phyloP scores from a whole-genome alignment of 2,888 invertebrate genomes.

The Volucella inflata region DNA sequence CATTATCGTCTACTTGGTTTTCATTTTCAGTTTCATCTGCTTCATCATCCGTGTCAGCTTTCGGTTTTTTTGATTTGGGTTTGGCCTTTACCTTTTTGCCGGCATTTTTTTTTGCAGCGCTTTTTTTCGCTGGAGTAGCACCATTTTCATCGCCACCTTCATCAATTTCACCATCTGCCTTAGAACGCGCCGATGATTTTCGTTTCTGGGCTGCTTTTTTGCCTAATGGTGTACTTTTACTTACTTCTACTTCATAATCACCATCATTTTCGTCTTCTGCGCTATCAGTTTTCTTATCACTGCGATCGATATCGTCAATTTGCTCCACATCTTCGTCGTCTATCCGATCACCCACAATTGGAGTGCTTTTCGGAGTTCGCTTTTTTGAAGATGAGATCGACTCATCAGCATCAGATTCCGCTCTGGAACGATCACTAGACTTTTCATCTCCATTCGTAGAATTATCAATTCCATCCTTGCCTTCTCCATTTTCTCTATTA shows the following conservation, averaged over 20 bases:
- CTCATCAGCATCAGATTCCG: slow-evolving; percentile 67
- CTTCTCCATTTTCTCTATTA: slow-evolving; percentile 77
- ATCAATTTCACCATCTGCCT: slow-evolving; percentile 62
- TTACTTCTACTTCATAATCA: slow-evolving; percentile 72
- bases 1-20: slow-evolving; percentile 74
- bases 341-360: slow-evolving; percentile 77
- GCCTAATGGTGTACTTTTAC: slow-evolving; percentile 48
- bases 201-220: slow-evolving; percentile 63
- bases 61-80: slow-evolving; percentile 76
- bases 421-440: slow-evolving; percentile 66
- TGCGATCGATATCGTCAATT: slow-evolving; percentile 78
- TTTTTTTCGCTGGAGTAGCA: slow-evolving; percentile 66
- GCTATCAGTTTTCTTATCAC: slow-evolving; percentile 75
- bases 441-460: slow-evolving; percentile 72
- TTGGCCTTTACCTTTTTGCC: slow-evolving; percentile 70
- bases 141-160: slow-evolving; percentile 58
- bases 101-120: slow-evolving; percentile 73
- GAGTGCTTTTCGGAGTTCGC: slow-evolving; percentile 74
- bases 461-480: slow-evolving; percentile 66
- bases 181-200: slow-evolving; percentile 55
- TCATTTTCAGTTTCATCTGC: slow-evolving; percentile 70
- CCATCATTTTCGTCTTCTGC: slow-evolving; percentile 77
- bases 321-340: slow-evolving; percentile 76
- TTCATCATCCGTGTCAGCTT: slow-evolving; percentile 69
- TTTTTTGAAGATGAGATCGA: slow-evolving; percentile 68